These are phyloP conservation scores for Therioaphis trifolii DNA, from an alignment of 2,888 invertebrate genomes.

Conservation along the genomic window DNA sequence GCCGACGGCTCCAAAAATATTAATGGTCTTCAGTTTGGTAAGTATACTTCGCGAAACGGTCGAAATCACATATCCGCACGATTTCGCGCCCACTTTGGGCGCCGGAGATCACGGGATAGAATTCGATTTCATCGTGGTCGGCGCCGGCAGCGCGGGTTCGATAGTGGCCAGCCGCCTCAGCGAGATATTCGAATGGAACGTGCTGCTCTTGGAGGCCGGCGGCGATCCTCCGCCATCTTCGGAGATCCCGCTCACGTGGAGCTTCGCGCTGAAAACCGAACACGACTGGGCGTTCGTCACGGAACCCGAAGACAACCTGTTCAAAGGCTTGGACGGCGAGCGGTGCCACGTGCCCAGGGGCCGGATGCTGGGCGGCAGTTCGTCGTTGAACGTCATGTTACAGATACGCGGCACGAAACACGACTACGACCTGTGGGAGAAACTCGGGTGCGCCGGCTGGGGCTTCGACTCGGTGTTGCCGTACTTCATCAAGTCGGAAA, in stretches of 20 bases:
- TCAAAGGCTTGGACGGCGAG: constrained; percentile 59
- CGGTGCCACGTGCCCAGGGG: constrained; percentile 56
- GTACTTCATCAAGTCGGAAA: constrained; percentile 64
- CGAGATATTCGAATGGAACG: constrained; percentile 63
- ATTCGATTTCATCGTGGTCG: constrained; percentile 63
- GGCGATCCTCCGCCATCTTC: constrained; percentile 50
- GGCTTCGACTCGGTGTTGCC: constrained; percentile 52
- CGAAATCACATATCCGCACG: constrained; percentile 40
- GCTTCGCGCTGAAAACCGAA: constrained; percentile 41
- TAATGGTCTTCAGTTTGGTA: too few species aligned
- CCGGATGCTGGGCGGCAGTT: constrained; percentile 62
- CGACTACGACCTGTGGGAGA: constrained; percentile 62
- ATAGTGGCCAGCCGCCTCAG: constrained; percentile 63
- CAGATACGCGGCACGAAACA: constrained; percentile 60
- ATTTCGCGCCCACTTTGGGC: constrained; percentile 55
- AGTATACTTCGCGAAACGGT: not conserved
- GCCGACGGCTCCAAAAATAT: too few species aligned
- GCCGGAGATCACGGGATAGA: not conserved
- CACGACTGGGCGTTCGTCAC: constrained; percentile 63
- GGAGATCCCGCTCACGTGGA: constrained; percentile 57
- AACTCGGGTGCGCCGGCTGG: constrained; percentile 61
- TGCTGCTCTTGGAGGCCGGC: constrained; percentile 63
- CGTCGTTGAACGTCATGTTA: constrained; percentile 63
- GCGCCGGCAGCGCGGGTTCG: constrained; percentile 63
- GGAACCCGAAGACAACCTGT: constrained; percentile 48